A percentile compares a stretch with the other conserved stretches of the same genome.
phyloP scores from a whole-genome alignment of 2,888 invertebrate genomes.

The Hipparchia sbordonii region DNA sequence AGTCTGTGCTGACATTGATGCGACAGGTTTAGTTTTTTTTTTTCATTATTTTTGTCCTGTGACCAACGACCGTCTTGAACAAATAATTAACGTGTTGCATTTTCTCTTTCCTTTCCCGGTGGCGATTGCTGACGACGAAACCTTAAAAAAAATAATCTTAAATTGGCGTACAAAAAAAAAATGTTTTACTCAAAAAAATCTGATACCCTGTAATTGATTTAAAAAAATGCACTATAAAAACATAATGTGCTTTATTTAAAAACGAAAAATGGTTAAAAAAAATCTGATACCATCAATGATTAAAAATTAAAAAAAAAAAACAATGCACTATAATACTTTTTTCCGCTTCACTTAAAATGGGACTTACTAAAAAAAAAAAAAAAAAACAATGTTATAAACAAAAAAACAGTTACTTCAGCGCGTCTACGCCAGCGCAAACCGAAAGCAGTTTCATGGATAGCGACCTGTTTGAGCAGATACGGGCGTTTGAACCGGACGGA shows the following conservation, averaged over 20 bases:
- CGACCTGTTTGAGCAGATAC: constrained; percentile 73
- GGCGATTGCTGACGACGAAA: constrained; percentile 42
- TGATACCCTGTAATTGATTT: too few relatives aligned
- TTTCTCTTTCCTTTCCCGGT: constrained; percentile 81
- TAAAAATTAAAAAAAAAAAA: neutral
- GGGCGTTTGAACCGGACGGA: constrained; percentile 69
- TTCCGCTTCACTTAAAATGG: too few relatives aligned
- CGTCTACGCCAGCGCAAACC: constrained; percentile 65
- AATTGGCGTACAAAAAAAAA: neutral
- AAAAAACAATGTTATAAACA: constrained; percentile 18
- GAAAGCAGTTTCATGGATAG: constrained; percentile 71
- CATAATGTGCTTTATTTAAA: too few relatives aligned
- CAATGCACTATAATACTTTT: too few relatives aligned
- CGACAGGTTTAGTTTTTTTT: constrained; percentile 54
- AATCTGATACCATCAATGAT: neutral
- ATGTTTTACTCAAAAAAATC: neutral
- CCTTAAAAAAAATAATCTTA: neutral
- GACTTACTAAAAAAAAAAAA: neutral
- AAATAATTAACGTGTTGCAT: constrained; percentile 77
- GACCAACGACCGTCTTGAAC: constrained; percentile 60
- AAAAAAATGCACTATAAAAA: too few relatives aligned
- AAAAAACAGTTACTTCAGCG: constrained; percentile 65
- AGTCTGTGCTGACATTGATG: constrained; percentile 82
- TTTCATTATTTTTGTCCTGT: constrained; percentile 38
- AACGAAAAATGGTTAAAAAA: too few relatives aligned